A percentile compares a stretch with the other conserved stretches of the same genome.
phyloP scores from a whole-genome alignment of 2,113 vertebrate species.

The Prionailurus bengalensis region DNA sequence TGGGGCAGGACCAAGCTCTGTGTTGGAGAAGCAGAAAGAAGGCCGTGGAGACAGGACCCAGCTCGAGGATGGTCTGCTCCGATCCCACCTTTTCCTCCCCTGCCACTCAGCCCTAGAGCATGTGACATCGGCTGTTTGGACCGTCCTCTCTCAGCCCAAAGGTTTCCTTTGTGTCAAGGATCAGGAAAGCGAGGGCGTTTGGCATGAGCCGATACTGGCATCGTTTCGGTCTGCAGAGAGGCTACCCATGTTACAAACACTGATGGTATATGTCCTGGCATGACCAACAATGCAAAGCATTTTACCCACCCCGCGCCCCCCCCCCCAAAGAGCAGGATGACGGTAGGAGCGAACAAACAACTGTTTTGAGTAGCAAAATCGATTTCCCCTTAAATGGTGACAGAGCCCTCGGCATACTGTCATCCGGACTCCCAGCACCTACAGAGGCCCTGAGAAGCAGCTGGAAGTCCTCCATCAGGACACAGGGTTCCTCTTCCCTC shows the following conservation, averaged over 20 bases:
- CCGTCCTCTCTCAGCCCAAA: not conserved
- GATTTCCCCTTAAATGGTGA: not conserved
- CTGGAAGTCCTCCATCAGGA: not conserved
- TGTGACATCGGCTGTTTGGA: not conserved
- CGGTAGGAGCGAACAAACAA: not conserved
- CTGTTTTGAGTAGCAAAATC: not conserved
- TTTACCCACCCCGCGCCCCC: not conserved
- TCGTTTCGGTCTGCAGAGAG: not conserved
- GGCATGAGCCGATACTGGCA: not conserved
- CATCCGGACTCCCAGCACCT: not conserved
- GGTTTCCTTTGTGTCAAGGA: not conserved
- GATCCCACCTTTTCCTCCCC: not conserved
- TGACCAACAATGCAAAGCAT: not conserved
- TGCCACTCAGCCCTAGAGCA: not conserved
- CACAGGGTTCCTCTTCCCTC: not conserved
- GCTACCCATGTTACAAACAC: too few species aligned
- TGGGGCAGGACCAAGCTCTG: not conserved
- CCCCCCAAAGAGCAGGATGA: not conserved
- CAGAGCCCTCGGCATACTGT: too few species aligned
- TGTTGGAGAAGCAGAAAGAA: not conserved
- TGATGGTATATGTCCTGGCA: fast-evolving
- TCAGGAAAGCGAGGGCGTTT: not conserved
- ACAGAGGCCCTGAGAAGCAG: not conserved
- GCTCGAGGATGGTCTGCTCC: not conserved
- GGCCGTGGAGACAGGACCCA: not conserved